Conservation (phyloP, 1,140 invertebrate species). For the Apis florea region DNA sequence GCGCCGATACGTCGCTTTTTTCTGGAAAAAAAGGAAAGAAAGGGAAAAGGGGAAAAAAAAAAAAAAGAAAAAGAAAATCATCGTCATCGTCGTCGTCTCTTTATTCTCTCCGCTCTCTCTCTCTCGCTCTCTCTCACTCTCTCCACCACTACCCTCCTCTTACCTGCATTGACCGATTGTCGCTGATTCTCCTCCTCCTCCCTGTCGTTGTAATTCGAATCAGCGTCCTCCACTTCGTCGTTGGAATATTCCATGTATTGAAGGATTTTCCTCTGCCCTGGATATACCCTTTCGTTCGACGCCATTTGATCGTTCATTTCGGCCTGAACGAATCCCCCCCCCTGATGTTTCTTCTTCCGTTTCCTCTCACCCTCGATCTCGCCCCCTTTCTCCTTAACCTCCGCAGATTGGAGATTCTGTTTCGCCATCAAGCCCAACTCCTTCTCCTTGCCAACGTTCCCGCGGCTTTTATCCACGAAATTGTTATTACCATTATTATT, state of each 20-base stretch:
- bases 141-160: not conserved
- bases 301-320: not conserved
- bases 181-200: conserved; percentile 27
- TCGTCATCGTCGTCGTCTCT: not conserved
- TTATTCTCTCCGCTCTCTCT: not conserved
- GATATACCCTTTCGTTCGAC: conserved; percentile 1
- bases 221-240: conserved; percentile 36
- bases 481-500: too few species aligned
- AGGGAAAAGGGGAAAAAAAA: too few species aligned
- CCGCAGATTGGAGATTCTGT: too few species aligned
- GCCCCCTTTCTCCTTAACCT: not conserved
- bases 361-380: rapidly evolving
- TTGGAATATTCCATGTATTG: conserved; percentile 51
- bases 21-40: not conserved
- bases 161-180: not conserved
- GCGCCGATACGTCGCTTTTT: not conserved
- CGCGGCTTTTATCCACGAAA: too few species aligned
- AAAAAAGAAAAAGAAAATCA: too few species aligned
- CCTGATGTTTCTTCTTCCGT: not conserved
- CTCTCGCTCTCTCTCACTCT: too few species aligned
- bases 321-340: conserved; percentile 13
- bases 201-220: conserved; percentile 23
- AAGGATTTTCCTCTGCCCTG: conserved; percentile 6
- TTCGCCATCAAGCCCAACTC: not conserved
- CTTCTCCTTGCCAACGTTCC: not conserved